Evolutionary conservation across 2,113 vertebrate genomes (phyloP).

Genomic region (Chionomys nivalis): DNA sequence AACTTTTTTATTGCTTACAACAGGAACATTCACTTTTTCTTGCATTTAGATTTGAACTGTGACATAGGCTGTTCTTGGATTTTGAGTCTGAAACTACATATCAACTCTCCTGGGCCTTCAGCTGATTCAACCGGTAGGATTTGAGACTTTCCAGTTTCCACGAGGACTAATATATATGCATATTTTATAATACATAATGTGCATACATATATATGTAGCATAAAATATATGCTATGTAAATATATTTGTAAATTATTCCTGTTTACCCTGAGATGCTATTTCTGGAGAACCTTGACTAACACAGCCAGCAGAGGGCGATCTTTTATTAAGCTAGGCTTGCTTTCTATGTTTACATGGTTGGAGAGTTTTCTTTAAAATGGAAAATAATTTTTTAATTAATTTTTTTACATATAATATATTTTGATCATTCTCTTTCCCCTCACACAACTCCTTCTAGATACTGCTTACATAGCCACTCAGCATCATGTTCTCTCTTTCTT

Average conservation of each 20-base stretch:
- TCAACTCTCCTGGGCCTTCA: not conserved
- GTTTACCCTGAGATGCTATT: not conserved
- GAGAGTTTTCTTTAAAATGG: not conserved
- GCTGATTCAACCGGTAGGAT: not conserved
- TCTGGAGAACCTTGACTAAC: not conserved
- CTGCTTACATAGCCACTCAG: not conserved
- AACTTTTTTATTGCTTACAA: not conserved
- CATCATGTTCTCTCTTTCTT: not conserved
- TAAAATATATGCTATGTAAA: not conserved
- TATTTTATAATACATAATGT: not conserved
- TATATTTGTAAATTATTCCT: not conserved
- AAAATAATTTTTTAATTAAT: not conserved
- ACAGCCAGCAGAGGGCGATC: slow-evolving; percentile 59
- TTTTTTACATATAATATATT: not conserved
- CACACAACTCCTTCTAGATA: not conserved
- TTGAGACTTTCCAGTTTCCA: not conserved
- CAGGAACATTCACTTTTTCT: not conserved
- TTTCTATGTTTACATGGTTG: not conserved
- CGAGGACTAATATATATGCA: not conserved
- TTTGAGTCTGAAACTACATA: not conserved
- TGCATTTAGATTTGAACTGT: not conserved
- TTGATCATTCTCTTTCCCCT: not conserved
- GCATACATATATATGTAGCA: not conserved
- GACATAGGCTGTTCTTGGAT: not conserved
- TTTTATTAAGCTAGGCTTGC: not conserved